Base-by-base conservation (phyloP, 2,888 invertebrate genomes). In the Sphinx pinastri region DNA sequence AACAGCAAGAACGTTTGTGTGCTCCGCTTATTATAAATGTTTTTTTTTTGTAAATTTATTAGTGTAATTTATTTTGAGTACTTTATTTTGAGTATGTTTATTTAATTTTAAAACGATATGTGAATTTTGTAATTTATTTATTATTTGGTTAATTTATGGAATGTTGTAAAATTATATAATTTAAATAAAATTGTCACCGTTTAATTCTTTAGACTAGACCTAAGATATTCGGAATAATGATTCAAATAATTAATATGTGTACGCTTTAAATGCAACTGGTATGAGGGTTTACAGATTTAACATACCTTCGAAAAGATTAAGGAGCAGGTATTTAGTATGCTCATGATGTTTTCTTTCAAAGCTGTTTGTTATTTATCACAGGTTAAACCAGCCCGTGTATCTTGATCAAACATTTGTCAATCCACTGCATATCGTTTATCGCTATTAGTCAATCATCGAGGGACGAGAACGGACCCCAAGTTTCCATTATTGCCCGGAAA, bases 401-500 rank as follows among this genome's bases (percentile, higher is more conserved):
- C 49, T 63, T 13, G 63, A 63, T 49, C 63, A 49, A 63, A 63
- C 63, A 63, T 63, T 63, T 63, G 63, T 63, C 63, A 63, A 63
- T 71, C 47, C 38, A 47, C 25, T 54, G 54, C 68, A 60, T 60
- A 55, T 54, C 51, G 60, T 67, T 67, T 68, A 60, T 68, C 54
- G 55, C 25, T 55, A 71, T 68, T 71, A 68, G 68, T 71, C 68
- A 68, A 71, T 68, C 68, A 63, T 68, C 38, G 49, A 57, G 63
- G 59, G 59, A 51, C 67, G 67, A 57, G 67, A 51, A 59, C 68
- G 31, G 66, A 69, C 69, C 68, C 67, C 70, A 69, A 70, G 68
- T 72, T 71, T 71, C 68, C 68, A 68, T 71, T 71, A 71, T 71
- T 68, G 66, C 52, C 71, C 68, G 71, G 71, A 71, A 66, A 68